Percentiles rank a stretch among this genome's conserved stretches.
These are phyloP conservation scores for Craterocephalus amniculus DNA, from an alignment of 2,797 vertebrate genomes.

Conservation along the genomic window DNA sequence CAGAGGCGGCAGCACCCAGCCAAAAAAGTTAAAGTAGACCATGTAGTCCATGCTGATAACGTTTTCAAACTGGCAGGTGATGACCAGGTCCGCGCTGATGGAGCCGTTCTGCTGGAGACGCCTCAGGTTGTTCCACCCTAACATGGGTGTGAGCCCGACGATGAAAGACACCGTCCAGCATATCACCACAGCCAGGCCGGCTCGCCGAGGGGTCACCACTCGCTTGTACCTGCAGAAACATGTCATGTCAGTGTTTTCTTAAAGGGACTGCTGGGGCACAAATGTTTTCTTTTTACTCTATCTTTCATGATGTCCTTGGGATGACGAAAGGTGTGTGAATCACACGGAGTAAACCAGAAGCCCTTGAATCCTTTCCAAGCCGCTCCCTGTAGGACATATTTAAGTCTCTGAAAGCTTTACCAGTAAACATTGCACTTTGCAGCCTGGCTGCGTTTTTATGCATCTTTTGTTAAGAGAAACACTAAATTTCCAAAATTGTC, in stretches of 20 bases:
- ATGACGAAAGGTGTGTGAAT: constrained; percentile 13
- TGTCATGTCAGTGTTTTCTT: constrained; percentile 40
- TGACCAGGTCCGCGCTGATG: constrained; percentile 78
- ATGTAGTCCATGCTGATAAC: constrained; percentile 99
- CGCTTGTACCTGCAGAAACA: constrained; percentile 88
- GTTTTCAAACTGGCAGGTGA: constrained; percentile 92
- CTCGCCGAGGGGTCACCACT: constrained; percentile 90
- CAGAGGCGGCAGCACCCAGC: constrained; percentile 95
- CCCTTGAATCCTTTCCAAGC: constrained; percentile 12
- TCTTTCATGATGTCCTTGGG: constrained; percentile 16
- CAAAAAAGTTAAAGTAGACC: constrained; percentile 99
- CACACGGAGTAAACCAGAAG: constrained; percentile 10
- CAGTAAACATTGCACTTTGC: constrained; percentile 17
- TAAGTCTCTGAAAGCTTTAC: constrained; percentile 17
- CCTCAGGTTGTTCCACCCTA: constrained; percentile 95
- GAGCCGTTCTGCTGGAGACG: constrained; percentile 79
- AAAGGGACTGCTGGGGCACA: background rate
- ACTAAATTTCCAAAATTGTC: background rate
- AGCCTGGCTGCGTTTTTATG: constrained; percentile 16
- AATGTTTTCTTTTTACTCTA: background rate
- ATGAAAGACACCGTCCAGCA: constrained; percentile 93
- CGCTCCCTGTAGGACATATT: constrained; percentile 14
- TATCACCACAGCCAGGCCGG: constrained; percentile 87
- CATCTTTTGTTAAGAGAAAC: constrained; percentile 16
- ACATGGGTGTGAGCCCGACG: constrained; percentile 95